These are phyloP conservation scores for Oreortyx pictus DNA, from an alignment of 2,797 vertebrate genomes.

Conservation along the genomic window DNA sequence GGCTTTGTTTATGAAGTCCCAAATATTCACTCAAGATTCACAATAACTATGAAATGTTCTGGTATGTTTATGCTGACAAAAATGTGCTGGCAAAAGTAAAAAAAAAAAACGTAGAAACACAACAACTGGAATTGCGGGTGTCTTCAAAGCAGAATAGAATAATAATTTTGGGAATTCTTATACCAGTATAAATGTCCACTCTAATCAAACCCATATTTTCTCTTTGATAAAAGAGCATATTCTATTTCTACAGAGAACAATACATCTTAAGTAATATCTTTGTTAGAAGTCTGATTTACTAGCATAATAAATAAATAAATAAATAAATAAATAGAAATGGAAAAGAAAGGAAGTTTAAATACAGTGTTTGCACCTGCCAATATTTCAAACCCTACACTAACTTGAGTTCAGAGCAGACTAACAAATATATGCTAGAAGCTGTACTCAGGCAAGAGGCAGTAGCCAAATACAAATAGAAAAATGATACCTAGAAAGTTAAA, in stretches of 20 bases:
- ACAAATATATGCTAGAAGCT: not conserved
- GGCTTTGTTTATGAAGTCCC: not conserved
- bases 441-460: not conserved
- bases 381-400: not conserved
- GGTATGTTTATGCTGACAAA: not conserved
- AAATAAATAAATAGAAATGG: no score
- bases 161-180: not conserved
- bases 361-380: not conserved
- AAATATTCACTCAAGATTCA: not conserved
- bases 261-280: not conserved
- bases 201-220: not conserved
- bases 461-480: conserved; percentile 7
- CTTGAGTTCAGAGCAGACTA: conserved; percentile 8
- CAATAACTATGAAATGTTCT: not conserved
- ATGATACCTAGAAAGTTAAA: not conserved
- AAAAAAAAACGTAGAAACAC: not conserved
- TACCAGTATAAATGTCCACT: not conserved
- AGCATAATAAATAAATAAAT: not conserved
- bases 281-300: not conserved
- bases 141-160: not conserved
- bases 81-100: not conserved
- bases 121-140: not conserved
- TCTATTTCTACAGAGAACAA: not conserved
- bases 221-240: not conserved
- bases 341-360: not conserved